Conservation (phyloP, 1,140 invertebrate species). For the Pteromalus puparum region DNA sequence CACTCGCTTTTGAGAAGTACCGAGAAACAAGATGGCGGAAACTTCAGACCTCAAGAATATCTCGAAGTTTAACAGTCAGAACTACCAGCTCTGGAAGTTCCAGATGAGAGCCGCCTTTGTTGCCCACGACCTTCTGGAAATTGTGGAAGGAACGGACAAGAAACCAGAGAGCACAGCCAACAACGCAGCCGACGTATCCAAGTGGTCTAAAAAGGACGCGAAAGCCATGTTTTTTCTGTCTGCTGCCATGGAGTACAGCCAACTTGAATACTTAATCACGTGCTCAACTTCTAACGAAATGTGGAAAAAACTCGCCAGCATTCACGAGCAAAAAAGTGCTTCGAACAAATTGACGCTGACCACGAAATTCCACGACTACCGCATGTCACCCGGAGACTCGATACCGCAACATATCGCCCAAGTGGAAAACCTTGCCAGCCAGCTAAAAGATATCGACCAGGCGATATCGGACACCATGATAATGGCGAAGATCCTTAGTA, state of each 20-base stretch:
- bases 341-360: slow-evolving; percentile 48
- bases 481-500: slow-evolving; percentile 47
- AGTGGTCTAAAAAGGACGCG: slow-evolving; percentile 48
- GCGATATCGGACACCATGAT: slow-evolving; percentile 25
- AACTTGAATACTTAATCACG: slow-evolving; percentile 49
- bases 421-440: slow-evolving; percentile 39
- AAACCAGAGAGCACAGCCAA: slow-evolving; percentile 14
- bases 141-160: slow-evolving; percentile 30
- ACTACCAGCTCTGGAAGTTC: slow-evolving; percentile 67
- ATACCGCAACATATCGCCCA: slow-evolving; percentile 50
- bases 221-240: slow-evolving; percentile 52
- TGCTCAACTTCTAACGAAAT: slow-evolving; percentile 44
- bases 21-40: not conserved
- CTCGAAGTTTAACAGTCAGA: slow-evolving; percentile 53
- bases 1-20: no score
- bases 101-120: slow-evolving; percentile 49
- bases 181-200: not conserved
- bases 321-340: slow-evolving; percentile 51
- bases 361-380: slow-evolving; percentile 50
- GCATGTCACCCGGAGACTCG: slow-evolving; percentile 37
- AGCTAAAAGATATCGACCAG: slow-evolving; percentile 51
- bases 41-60: slow-evolving; percentile 29
- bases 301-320: slow-evolving; percentile 47
- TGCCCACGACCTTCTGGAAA: slow-evolving; percentile 44
- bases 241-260: slow-evolving; percentile 25